These are phyloP conservation scores for Accipiter superciliosus DNA, from an alignment of 2,797 vertebrate species.

Conservation along the genomic window DNA sequence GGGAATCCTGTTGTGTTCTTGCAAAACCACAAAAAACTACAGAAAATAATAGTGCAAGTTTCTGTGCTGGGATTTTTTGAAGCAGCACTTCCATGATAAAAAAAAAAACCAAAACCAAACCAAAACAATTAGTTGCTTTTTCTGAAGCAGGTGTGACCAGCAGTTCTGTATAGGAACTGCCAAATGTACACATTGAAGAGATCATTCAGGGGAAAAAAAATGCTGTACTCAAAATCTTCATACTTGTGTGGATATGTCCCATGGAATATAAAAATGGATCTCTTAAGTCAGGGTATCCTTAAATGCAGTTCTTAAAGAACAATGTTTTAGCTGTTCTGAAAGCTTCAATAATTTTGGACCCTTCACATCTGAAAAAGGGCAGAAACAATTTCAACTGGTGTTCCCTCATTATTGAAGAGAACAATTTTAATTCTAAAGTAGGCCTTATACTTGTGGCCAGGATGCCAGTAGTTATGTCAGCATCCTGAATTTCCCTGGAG, in stretches of 20 bases:
- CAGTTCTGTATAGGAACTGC: not conserved
- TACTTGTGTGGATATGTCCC: not conserved
- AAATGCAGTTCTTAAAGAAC: not conserved
- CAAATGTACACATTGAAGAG: not conserved
- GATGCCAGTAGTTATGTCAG: not conserved
- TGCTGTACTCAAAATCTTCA: not conserved
- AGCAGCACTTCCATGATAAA: not conserved
- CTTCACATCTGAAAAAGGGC: not conserved
- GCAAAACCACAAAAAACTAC: not conserved
- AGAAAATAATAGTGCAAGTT: not conserved
- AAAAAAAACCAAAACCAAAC: not conserved
- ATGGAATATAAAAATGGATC: not conserved
- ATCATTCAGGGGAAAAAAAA: not conserved
- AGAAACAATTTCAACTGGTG: not conserved
- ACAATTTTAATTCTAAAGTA: not conserved
- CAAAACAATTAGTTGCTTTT: not conserved
- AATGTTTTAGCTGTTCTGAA: not conserved
- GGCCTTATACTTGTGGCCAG: not conserved
- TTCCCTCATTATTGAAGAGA: not conserved
- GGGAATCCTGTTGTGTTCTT: not conserved
- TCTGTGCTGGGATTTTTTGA: not conserved
- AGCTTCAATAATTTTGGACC: not conserved
- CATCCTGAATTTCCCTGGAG: not conserved
- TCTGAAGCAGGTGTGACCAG: not conserved
- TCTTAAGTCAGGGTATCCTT: not conserved